Base-by-base conservation (phyloP, 2,797 vertebrate species). In the Pangasius mekongensis region DNA sequence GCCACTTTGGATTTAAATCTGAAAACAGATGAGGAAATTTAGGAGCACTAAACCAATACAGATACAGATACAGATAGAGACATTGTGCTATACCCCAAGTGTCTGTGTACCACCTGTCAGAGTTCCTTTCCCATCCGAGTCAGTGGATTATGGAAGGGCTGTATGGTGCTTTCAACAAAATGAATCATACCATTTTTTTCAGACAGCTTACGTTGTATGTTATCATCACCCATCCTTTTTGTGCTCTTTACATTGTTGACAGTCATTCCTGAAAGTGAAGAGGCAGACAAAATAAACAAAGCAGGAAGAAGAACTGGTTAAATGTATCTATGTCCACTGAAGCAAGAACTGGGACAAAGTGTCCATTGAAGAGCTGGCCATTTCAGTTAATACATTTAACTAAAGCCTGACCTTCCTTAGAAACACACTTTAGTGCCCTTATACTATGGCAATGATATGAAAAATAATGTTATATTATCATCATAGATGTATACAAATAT, bases 91-190 rank as follows among this genome's bases (percentile, higher is more conserved):
- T 82, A 62, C 22, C 36, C 58, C 0, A 82, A 64, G 58, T 43
- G 76, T 87, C 83, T 76, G 66, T 67, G 39, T 92, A 92, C 86
- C 91, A 93, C 91, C 92, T 93, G 92, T 91, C 82, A 58, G 33
- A 88, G 64, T 69, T 84, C 27, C 39, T 80, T 85, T 80, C 64
- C 36, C 30, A 81, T 39, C 33, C 11, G 0, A 39, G 33, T 67
- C 33, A 36, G 14, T 77, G 73, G 73, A 88, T 88, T 69, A 80
- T 71, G 16, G 64, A 33, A 60, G n/a, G 10, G 3, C 36, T 85
- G 49, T 66, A 85, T 77, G 71, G 78, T 69, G 73, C 33, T 77
- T 30, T 80, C 49, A 88, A 80, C 74, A 62, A 71, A 85, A 69
- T 33, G 52, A 88, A 80, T 80, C 60, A 85, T 18, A 39, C 22